A percentile compares a stretch with the other conserved stretches of the same genome.
These are phyloP conservation scores for Pseudopodoces humilis DNA, from an alignment of 2,113 vertebrate species.

Conservation along the genomic window DNA sequence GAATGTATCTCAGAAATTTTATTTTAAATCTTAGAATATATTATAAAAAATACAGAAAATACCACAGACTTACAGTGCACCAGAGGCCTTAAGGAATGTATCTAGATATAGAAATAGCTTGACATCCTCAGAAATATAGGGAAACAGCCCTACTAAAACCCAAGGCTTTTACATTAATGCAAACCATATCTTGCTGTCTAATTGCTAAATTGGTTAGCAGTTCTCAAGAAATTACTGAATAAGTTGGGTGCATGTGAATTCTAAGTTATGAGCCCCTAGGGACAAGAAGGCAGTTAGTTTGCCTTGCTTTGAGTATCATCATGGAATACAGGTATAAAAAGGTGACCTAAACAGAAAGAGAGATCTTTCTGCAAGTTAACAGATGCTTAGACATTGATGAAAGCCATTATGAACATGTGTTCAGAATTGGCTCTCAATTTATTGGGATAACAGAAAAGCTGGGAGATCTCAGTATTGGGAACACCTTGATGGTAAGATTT, in stretches of 20 bases:
- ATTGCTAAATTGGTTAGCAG: not conserved
- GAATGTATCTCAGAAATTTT: not conserved
- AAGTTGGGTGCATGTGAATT: not conserved
- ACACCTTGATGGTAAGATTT: not conserved
- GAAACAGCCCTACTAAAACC: not conserved
- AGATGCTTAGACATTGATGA: not conserved
- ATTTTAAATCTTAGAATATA: not conserved
- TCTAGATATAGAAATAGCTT: not conserved
- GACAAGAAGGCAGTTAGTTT: not conserved
- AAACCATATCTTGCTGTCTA: not conserved
- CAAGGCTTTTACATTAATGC: not conserved
- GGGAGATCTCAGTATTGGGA: not conserved
- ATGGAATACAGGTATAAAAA: not conserved
- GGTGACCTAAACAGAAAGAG: not conserved
- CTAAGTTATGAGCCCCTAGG: not conserved
- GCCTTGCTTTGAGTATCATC: not conserved
- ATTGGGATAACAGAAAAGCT: not conserved
- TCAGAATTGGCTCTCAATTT: not conserved
- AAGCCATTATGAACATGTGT: not conserved
- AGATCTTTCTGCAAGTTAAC: not conserved
- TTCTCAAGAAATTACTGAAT: not conserved
- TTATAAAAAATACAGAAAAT: not conserved
- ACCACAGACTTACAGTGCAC: not conserved
- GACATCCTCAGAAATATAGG: not conserved
- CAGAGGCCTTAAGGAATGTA: not conserved